Evolutionary conservation across 2,113 vertebrate species (phyloP).

Genomic region (Amphilophus citrinellus): DNA sequence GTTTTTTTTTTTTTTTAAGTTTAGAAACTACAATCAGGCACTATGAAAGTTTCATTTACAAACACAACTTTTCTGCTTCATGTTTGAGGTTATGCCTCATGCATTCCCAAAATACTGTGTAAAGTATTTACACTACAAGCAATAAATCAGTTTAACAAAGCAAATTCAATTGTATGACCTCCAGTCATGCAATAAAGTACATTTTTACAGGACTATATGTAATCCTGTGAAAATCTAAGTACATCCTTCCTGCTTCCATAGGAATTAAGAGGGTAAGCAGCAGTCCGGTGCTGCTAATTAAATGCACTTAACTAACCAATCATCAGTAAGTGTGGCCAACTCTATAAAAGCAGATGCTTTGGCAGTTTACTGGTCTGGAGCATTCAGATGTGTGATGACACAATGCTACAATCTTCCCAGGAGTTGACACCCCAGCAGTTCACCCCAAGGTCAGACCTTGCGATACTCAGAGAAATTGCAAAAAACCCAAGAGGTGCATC

Average conservation of each 20-base stretch:
- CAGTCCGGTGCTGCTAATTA: background rate
- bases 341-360: background rate
- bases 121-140: background rate
- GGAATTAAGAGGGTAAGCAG: background rate
- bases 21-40: background rate
- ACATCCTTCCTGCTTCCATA: background rate
- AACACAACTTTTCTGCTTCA: background rate
- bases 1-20: too few relatives aligned
- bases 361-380: background rate
- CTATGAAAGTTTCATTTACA: background rate
- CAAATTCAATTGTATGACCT: slow-evolving; percentile 9
- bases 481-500: background rate
- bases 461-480: background rate
- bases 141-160: background rate
- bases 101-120: background rate
- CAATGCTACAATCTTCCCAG: background rate
- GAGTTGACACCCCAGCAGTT: background rate
- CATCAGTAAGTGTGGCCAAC: background rate
- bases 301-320: background rate
- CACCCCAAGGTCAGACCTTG: background rate
- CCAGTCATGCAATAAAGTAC: too few relatives aligned
- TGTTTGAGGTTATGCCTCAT: background rate
- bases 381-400: background rate
- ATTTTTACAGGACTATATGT: too few relatives aligned
- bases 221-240: too few relatives aligned